phyloP scores from a whole-genome alignment of 2,797 vertebrate species.

The Arctocebus calabarensis region DNA sequence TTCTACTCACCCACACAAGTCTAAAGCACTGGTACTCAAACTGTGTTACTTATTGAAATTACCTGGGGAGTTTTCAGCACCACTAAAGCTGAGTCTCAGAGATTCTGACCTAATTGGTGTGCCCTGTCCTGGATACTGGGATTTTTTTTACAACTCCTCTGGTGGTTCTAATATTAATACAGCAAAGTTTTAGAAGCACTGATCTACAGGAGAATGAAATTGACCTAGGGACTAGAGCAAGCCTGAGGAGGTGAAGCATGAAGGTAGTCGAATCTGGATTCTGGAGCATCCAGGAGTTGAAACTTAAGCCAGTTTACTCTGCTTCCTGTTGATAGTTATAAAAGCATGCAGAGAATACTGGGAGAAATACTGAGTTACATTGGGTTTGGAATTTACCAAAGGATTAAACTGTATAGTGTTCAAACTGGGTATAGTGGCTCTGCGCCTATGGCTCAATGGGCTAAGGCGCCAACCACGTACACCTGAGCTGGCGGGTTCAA shows the following conservation, averaged over 20 bases:
- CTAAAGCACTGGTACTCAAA: background rate
- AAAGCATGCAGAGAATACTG: background rate
- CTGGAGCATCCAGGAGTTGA: background rate
- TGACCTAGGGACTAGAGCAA: background rate
- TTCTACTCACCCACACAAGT: background rate
- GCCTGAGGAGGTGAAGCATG: background rate
- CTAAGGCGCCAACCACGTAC: too few relatives aligned
- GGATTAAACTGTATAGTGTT: background rate
- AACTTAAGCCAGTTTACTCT: conserved; percentile 2
- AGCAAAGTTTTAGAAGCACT: conserved; percentile 22
- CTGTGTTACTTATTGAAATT: background rate
- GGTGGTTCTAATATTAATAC: background rate
- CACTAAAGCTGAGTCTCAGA: background rate
- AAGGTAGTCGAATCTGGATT: background rate
- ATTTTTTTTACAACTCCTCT: background rate
- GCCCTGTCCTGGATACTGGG: background rate
- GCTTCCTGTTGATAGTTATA: conserved; percentile 34
- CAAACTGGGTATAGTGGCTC: background rate
- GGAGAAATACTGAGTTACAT: conserved; percentile 22
- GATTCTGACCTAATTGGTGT: background rate
- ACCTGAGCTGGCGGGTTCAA: too few relatives aligned
- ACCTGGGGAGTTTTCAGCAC: background rate
- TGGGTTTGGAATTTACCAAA: background rate
- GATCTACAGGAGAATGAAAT: conserved; percentile 37
- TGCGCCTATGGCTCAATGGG: too few relatives aligned